Evolutionary conservation across 2,888 invertebrate genomes (phyloP), one percentile per base, ranked within the genome.

Genomic region (Machimus atricapillus): DNA sequence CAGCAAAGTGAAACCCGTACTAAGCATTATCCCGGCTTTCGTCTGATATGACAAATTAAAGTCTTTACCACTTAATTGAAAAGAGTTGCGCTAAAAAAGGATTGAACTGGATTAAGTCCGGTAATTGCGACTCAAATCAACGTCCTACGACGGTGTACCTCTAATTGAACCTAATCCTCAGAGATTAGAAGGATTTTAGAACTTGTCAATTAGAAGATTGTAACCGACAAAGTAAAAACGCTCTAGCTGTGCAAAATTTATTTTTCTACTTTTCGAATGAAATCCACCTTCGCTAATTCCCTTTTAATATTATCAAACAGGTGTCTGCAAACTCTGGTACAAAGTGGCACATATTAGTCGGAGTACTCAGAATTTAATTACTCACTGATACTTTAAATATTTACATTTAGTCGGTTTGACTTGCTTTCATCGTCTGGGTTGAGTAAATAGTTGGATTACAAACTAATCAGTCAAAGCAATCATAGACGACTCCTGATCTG

Each of bases 71-170:
- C 5, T 37, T 77, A 77, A 77, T 76, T 76, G 40, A 77, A 43
- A 77, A 40, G 40, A 40, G 19, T 77, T 77, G 31, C 77, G 40
- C 77, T 77, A 40, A 77, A 58, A 77, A 77, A 77, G 77, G 77
- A 77, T 77, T 77, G 77, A 81, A 52, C 79, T 81, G 79, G 79
- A 81, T 81, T 81, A 81, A 52, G 79, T 27, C 27, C 9, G 79
- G 79, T 81, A 81, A 52, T 81, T 81, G 34, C 37, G 31, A 23
- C 43, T 27, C 19, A 81, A 81, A 40, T 81, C 56, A 52, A 37
- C 19, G 78, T 43, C 52, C 27, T 81, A 81, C 23, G 5, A 31
- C 12, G n/a, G 23, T 81, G 79, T 23, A 56, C 79, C 16, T 16
- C 52, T 81, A 81, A 81, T 81, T 81, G 79, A 14, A 52, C 46